These are phyloP conservation scores for Sceloporus undulatus DNA, from an alignment of 2,113 vertebrate species.

Conservation along the genomic window DNA sequence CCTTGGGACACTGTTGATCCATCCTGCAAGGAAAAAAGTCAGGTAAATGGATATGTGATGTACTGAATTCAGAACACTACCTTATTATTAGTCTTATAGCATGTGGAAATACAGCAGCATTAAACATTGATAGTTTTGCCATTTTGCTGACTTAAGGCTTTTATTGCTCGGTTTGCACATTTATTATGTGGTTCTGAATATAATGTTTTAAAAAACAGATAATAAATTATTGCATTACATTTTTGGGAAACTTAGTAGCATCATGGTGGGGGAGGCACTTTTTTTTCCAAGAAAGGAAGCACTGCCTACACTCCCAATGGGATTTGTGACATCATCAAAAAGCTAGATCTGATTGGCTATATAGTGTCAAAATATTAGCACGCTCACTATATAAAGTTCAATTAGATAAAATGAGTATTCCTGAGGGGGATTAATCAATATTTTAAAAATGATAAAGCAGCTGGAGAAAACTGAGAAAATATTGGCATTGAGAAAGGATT, in stretches of 20 bases:
- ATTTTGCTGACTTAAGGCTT: neutral
- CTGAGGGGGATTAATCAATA: neutral
- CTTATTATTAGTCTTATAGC: neutral
- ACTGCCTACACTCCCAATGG: neutral
- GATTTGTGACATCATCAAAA: neutral
- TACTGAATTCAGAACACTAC: neutral
- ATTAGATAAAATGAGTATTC: neutral
- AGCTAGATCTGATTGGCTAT: neutral
- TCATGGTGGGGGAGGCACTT: neutral
- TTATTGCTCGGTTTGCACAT: neutral
- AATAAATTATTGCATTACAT: neutral
- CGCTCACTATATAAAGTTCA: neutral
- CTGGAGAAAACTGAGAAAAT: neutral
- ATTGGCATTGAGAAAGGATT: conserved; percentile 1
- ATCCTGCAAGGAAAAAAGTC: conserved; percentile 79
- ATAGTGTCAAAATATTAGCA: neutral
- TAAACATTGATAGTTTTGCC: neutral
- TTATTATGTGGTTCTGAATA: neutral
- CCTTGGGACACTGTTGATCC: conserved; percentile 95
- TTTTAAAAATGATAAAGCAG: neutral
- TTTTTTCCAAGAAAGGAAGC: neutral
- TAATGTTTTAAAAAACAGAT: neutral
- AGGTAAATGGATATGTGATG: conserved; percentile 7
- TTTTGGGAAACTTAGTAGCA: neutral
- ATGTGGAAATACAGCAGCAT: neutral